Conservation (phyloP, 2,888 invertebrate genomes). For the Tromatobia lineatoria region DNA sequence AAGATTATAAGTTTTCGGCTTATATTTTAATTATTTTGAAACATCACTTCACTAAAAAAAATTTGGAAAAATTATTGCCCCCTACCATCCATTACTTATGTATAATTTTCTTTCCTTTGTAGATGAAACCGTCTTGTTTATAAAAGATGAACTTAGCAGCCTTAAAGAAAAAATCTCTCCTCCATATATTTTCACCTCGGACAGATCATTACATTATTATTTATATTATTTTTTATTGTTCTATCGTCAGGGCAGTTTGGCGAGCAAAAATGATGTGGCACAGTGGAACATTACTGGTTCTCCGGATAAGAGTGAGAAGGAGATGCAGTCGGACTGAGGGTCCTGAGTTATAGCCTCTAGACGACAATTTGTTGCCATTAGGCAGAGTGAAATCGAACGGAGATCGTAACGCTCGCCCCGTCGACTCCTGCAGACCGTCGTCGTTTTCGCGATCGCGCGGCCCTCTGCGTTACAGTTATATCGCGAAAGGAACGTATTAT, state of each 20-base stretch:
- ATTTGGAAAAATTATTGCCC: background rate
- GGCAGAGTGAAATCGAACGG: constrained; percentile 77
- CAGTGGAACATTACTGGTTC: constrained; percentile 57
- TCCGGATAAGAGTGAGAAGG: constrained; percentile 49
- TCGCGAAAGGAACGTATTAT: constrained; percentile 54
- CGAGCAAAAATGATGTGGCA: constrained; percentile 39
- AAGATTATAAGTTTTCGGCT: no score
- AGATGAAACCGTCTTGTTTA: background rate
- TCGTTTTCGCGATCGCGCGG: constrained; percentile 24
- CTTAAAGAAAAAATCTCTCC: background rate
- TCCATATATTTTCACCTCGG: background rate
- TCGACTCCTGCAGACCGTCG: constrained; percentile 65
- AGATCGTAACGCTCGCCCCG: constrained; percentile 69
- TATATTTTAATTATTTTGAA: no score
- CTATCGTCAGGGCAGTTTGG: constrained; percentile 58
- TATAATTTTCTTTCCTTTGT: background rate
- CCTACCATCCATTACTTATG: background rate
- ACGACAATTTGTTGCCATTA: constrained; percentile 80
- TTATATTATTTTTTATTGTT: constrained; percentile 41
- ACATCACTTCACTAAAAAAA: no score
- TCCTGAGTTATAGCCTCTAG: constrained; percentile 71
- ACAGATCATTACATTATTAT: constrained; percentile 35
- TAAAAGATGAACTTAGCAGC: background rate
- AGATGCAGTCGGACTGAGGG: constrained; percentile 38
- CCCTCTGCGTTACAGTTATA: constrained; percentile 58